These are phyloP conservation scores for Acrossocheilus wenchowensis DNA, from an alignment of 2,797 vertebrate genomes.

Conservation along the genomic window DNA sequence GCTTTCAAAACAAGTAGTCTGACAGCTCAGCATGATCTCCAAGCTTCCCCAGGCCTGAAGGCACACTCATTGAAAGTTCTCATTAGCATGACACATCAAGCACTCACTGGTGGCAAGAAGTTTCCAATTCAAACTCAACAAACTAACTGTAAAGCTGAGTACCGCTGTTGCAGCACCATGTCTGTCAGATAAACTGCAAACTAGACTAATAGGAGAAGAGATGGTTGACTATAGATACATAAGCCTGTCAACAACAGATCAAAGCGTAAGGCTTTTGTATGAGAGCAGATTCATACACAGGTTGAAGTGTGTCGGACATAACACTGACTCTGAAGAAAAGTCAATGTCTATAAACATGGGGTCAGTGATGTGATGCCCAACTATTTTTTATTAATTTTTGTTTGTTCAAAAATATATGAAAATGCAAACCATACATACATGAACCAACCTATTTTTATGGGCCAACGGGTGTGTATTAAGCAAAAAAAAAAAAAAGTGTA, in stretches of 20 bases:
- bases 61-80: slow-evolving; percentile 30
- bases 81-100: slow-evolving; percentile 33
- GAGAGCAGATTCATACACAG: neutral
- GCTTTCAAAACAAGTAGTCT: slow-evolving; percentile 36
- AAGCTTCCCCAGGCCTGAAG: slow-evolving; percentile 31
- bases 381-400: neutral
- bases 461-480: no score
- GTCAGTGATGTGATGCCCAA: neutral
- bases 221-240: neutral
- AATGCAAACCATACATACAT: no score
- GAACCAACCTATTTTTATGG: no score
- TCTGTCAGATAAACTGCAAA: neutral
- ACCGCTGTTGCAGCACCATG: neutral
- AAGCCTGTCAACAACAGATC: neutral
- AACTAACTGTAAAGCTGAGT: neutral
- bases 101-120: slow-evolving; percentile 11
- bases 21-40: slow-evolving; percentile 43
- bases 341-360: neutral
- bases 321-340: neutral
- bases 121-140: slow-evolving; percentile 24
- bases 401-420: neutral
- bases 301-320: slow-evolving; percentile 17
- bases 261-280: neutral
- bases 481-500: no score
- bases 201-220: neutral